phyloP scores from a whole-genome alignment of 1,140 invertebrate genomes.

The Galendromus occidentalis region DNA sequence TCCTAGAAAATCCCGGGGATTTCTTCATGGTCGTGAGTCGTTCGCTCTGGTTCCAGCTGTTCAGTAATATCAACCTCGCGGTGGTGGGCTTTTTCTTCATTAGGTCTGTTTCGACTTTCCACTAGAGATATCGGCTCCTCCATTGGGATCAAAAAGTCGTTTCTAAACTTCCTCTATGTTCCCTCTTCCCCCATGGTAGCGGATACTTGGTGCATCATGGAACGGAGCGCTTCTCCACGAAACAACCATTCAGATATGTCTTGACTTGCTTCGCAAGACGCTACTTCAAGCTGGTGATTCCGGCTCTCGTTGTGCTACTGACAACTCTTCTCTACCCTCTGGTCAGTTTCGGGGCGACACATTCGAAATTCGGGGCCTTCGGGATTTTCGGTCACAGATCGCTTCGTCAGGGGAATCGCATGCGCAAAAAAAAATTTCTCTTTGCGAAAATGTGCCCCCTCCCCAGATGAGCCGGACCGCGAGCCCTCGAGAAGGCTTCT shows the following conservation, averaged over 20 bases:
- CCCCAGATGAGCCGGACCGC: not conserved
- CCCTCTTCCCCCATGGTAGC: not conserved
- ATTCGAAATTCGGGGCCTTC: too few relatives aligned
- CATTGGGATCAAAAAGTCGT: too few relatives aligned
- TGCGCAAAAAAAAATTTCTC: not conserved
- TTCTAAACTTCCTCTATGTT: too few relatives aligned
- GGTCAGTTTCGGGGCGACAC: not conserved
- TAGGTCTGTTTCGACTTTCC: not conserved
- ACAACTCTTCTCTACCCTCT: not conserved
- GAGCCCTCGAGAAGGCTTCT: constrained; percentile 10
- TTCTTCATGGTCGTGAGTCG: not conserved
- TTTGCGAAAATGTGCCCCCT: not conserved
- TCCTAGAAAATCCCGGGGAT: not conserved
- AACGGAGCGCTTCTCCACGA: not conserved
- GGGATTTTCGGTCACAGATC: too few relatives aligned
- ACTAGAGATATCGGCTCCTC: too few relatives aligned
- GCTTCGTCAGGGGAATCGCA: not conserved
- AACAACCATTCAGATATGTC: not conserved
- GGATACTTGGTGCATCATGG: not conserved
- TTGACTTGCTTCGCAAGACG: not conserved
- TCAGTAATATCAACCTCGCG: not conserved
- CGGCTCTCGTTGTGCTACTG: not conserved
- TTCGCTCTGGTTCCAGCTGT: constrained; percentile 2
- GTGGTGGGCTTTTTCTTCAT: constrained; percentile 5
- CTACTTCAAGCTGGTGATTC: not conserved